These are phyloP conservation scores for Pipistrellus kuhlii DNA, from an alignment of 2,797 vertebrate species.

Conservation along the genomic window DNA sequence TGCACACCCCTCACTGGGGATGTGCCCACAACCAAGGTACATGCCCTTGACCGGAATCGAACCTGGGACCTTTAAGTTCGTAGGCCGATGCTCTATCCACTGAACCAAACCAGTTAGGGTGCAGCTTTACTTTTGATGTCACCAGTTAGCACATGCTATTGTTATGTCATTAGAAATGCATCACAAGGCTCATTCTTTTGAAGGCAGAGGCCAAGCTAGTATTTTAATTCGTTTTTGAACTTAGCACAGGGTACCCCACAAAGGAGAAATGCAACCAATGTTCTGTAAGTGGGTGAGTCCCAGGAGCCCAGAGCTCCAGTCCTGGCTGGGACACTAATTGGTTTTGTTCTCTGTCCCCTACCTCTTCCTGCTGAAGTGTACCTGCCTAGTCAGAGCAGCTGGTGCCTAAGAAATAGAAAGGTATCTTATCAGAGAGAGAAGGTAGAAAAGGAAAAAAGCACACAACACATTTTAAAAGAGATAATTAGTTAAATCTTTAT, in stretches of 20 bases:
- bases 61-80: too few relatives aligned
- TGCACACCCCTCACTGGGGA: too few relatives aligned
- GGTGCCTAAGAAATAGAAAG: not conserved
- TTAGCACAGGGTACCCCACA: not conserved
- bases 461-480: not conserved
- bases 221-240: not conserved
- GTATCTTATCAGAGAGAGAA: not conserved
- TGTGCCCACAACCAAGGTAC: too few relatives aligned
- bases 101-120: too few relatives aligned
- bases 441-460: not conserved
- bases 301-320: not conserved
- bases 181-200: not conserved
- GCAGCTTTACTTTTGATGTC: not conserved
- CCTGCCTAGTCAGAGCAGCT: not conserved
- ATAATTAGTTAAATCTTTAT: not conserved
- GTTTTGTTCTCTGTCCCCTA: not conserved
- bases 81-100: too few relatives aligned
- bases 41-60: too few relatives aligned
- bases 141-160: not conserved
- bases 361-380: not conserved
- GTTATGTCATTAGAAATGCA: not conserved
- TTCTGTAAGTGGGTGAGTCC: not conserved
- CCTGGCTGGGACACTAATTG: accelerated
- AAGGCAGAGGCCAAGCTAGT: not conserved
- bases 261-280: not conserved